Evolutionary conservation across 2,113 vertebrate genomes (phyloP).

Genomic region (Neolamprologus caudopunctatus): DNA sequence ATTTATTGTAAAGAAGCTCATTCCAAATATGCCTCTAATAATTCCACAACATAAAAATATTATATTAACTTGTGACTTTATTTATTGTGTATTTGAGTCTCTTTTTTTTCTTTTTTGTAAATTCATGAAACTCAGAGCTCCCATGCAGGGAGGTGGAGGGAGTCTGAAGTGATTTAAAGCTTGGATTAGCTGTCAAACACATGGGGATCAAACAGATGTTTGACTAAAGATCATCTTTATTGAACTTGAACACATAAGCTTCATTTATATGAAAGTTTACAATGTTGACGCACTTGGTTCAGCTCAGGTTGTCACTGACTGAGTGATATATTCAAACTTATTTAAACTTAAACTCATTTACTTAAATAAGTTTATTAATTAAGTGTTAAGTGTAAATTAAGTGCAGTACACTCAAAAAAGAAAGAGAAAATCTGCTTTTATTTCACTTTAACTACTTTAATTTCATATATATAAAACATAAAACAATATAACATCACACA

Average conservation of each 20-base stretch:
- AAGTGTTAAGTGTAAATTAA: background rate
- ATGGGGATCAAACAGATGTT: background rate
- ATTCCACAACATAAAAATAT: background rate
- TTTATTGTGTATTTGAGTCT: background rate
- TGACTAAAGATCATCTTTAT: background rate
- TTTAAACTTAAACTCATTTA: background rate
- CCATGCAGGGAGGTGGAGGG: accelerated
- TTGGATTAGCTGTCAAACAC: background rate
- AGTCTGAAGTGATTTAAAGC: background rate
- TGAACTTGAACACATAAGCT: background rate
- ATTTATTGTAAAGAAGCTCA: accelerated
- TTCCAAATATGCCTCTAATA: background rate
- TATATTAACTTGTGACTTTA: background rate
- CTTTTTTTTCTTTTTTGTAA: background rate
- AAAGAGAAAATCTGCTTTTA: background rate
- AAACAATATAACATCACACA: background rate
- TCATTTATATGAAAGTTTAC: background rate
- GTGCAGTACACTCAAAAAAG: background rate
- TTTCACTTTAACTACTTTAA: background rate
- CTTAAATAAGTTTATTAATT: background rate
- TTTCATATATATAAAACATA: background rate
- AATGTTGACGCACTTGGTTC: background rate
- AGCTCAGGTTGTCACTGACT: background rate
- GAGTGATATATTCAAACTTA: background rate
- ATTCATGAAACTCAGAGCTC: background rate